A percentile compares a stretch with the other conserved stretches of the same genome.
Conservation (phyloP, 2,888 invertebrate genomes). For the Diarsia brunnea region DNA sequence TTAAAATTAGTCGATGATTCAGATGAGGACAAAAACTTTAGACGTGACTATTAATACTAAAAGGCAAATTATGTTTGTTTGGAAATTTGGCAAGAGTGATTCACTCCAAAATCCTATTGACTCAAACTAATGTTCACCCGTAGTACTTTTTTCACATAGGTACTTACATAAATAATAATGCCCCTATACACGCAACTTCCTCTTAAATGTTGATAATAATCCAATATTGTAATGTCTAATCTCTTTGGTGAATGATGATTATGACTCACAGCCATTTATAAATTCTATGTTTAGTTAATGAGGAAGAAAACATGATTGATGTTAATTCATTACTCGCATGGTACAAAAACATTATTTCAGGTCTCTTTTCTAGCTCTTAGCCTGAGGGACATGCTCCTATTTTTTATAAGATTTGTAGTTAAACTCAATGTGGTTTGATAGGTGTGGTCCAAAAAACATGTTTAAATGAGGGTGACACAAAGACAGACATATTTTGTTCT, state of each 20-base stretch:
- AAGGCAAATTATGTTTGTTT: not conserved
- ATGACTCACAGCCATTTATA: conserved; percentile 7
- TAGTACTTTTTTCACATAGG: not conserved
- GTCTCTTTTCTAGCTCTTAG: not conserved
- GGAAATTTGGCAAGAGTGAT: not conserved
- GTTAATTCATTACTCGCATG: not conserved
- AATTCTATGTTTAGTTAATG: not conserved
- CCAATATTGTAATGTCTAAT: not conserved
- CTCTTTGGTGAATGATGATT: not conserved
- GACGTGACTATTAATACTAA: not conserved
- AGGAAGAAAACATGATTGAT: not conserved
- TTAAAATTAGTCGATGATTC: conserved; percentile 20
- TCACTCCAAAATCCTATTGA: not conserved
- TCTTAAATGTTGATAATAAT: conserved; percentile 28
- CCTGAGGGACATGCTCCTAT: not conserved
- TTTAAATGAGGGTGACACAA: not conserved
- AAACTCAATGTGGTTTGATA: not conserved
- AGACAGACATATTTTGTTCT: too few relatives aligned
- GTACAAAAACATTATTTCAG: not conserved
- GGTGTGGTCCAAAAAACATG: not conserved
- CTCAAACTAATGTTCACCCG: not conserved
- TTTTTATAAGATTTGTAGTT: not conserved
- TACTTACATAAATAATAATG: not conserved
- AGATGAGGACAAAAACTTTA: not conserved
- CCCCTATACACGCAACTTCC: conserved; percentile 11